These are phyloP conservation scores for Cantharis lateralis DNA, from an alignment of 2,888 invertebrate species.

Conservation along the genomic window DNA sequence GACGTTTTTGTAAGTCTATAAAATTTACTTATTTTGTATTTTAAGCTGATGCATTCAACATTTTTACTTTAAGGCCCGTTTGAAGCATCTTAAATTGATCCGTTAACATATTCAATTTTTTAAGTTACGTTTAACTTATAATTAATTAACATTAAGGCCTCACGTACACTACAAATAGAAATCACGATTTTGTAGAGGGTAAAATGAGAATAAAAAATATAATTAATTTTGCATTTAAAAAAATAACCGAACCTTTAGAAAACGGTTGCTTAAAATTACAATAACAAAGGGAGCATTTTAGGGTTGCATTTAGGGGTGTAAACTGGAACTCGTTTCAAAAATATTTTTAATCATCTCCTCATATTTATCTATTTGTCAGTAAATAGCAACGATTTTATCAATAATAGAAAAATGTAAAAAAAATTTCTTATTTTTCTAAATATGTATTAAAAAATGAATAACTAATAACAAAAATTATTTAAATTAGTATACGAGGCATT, in stretches of 20 bases:
- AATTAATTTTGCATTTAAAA: background rate
- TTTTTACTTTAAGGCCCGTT: background rate
- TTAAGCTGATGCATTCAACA: background rate
- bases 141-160: background rate
- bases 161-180: background rate
- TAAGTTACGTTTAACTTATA: background rate
- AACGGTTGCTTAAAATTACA: background rate
- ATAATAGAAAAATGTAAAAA: conserved; percentile 3
- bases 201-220: background rate
- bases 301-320: background rate
- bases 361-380: background rate
- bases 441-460: background rate
- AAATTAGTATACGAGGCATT: background rate
- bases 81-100: background rate
- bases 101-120: background rate
- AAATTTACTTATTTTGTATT: background rate
- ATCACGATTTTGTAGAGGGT: background rate
- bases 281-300: background rate
- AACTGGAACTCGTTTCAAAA: background rate
- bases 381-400: background rate
- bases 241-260: background rate
- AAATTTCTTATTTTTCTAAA: background rate
- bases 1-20: background rate
- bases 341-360: background rate
- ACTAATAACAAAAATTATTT: background rate